Evolutionary conservation across 2,797 vertebrate genomes (phyloP), one percentile per base, ranked within the genome.

Genomic region (Clarias fuscus): DNA sequence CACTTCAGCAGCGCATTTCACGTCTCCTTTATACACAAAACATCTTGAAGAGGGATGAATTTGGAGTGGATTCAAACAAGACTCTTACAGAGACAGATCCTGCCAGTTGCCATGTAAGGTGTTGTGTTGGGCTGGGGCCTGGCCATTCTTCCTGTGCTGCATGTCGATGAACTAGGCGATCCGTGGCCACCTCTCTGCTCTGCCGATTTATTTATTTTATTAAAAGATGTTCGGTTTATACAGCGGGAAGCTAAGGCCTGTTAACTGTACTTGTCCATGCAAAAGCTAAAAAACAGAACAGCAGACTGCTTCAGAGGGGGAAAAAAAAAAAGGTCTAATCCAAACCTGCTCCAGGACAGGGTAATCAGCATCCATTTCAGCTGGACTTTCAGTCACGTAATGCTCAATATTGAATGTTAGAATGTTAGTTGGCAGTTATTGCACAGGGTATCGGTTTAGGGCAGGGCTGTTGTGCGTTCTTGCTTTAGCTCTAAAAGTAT

Each of bases 51-150:
- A 89, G 87, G 86, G 91, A 91, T 90, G 53, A 84, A 78, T 56
- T 84, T 86, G 33, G 90, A 85, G 91, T 87, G 73, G 84, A 87
- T 87, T 90, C 91, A 91, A 90, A 89, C 88, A 88, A 91, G 64
- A 86, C 70, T 67, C 85, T 89, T 88, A 91, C 65, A 27, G 88
- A 91, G 89, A 86, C 5, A 58, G n/a, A 89, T 82, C n/a, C n/a
- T 67, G 33, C 86, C 82, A 86, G 85, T 71, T 77, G 87, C 90
- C 87, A 90, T 89, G 73, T 88, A 88, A 85, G 82, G 75, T 62
- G 65, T 88, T 77, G 65, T 59, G 61, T 79, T 48, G n/a, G 68
- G 11, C 76, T 82, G 30, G 37, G 67, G 67, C 58, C 65, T 83
- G 85, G 77, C 62, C 65, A 33, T 73, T 37, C 82, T 67, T 62